Conservation (phyloP, 2,797 vertebrate genomes). For the Margarornis squamiger region DNA sequence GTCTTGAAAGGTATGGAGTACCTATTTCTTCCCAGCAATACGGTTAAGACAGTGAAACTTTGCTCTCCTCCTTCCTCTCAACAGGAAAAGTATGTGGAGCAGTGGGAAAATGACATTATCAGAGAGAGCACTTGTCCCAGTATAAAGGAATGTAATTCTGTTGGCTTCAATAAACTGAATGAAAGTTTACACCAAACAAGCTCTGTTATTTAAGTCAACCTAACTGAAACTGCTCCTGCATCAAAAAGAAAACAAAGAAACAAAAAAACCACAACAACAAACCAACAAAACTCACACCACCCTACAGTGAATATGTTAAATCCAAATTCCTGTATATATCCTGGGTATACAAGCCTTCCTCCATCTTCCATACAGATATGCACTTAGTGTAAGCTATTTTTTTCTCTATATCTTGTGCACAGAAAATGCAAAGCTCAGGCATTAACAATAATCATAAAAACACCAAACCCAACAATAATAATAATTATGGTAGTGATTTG, state of each 20-base stretch:
- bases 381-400: not conserved
- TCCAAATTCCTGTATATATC: not conserved
- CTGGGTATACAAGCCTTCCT: not conserved
- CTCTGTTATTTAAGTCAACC: not conserved
- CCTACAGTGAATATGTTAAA: not conserved
- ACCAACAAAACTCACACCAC: not conserved
- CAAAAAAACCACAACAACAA: not conserved
- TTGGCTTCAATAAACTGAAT: not conserved
- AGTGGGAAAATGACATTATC: not conserved
- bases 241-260: accelerated
- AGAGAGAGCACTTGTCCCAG: not conserved
- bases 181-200: not conserved
- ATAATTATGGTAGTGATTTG: conserved; percentile 60
- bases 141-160: not conserved
- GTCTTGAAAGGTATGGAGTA: not conserved
- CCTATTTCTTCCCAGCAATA: not conserved
- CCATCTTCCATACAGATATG: not conserved
- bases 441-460: conserved; percentile 59
- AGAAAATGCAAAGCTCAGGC: conserved; percentile 46
- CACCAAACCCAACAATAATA: conserved; percentile 56
- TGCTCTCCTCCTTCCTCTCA: not conserved
- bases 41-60: not conserved
- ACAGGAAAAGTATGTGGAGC: not conserved
- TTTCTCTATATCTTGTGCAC: not conserved
- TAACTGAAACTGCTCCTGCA: not conserved